phyloP scores from a whole-genome alignment of 2,888 invertebrate species.

The Liodrosophila aerea region DNA sequence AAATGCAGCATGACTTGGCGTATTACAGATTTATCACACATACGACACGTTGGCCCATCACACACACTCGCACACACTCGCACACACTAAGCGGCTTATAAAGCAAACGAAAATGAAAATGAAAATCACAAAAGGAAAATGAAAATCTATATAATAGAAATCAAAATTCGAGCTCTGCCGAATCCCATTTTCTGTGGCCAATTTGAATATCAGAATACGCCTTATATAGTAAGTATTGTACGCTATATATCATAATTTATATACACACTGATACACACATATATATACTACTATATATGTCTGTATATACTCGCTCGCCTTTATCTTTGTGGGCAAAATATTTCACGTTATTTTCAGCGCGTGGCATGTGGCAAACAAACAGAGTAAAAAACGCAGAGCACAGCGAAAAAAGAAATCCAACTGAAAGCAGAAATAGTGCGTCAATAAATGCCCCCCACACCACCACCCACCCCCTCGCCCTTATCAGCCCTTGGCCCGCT shows the following conservation, averaged over 20 bases:
- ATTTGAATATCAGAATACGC: slow-evolving; percentile 47
- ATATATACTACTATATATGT: slow-evolving; percentile 3
- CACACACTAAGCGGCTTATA: slow-evolving; percentile 45
- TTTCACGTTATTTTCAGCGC: slow-evolving; percentile 36
- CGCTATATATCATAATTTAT: neutral
- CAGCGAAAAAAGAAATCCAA: slow-evolving; percentile 12
- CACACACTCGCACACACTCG: too few relatives aligned
- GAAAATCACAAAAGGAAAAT: slow-evolving; percentile 16
- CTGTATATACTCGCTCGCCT: slow-evolving; percentile 11
- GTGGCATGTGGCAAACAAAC: slow-evolving; percentile 40
- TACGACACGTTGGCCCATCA: slow-evolving; percentile 36
- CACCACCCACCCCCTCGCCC: neutral
- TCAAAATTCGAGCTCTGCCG: slow-evolving; percentile 37
- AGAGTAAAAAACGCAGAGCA: slow-evolving; percentile 18
- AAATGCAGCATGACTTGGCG: slow-evolving; percentile 55
- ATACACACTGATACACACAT: neutral
- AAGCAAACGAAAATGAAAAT: slow-evolving; percentile 17
- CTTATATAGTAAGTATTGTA: neutral
- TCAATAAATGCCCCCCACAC: slow-evolving; percentile 10
- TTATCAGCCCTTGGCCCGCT: neutral
- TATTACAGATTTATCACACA: slow-evolving; percentile 61
- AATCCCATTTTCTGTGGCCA: slow-evolving; percentile 49
- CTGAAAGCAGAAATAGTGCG: slow-evolving; percentile 23
- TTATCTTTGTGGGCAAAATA: slow-evolving; percentile 30
- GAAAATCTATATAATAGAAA: slow-evolving; percentile 18